Evolutionary conservation across 2,113 vertebrate genomes (phyloP).

Genomic region (cattle (Bos taurus)): ARS-UCD2.0 NC_037348.1:3352001-3352500

Average conservation of each 20-base stretch:
- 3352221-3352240: neutral
- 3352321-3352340: neutral
- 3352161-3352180: neutral
- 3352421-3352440: neutral
- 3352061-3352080: neutral
- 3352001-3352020: neutral
- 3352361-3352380: neutral
- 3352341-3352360: neutral
- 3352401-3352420: neutral
- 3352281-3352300: neutral
- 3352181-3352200: neutral
- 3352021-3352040: neutral
- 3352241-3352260: neutral
- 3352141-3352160: accelerated
- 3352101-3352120: neutral
- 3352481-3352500: neutral
- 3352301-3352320: neutral
- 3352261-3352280: neutral
- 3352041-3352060: neutral
- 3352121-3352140: neutral
- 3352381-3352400: neutral
- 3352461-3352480: neutral
- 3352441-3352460: neutral
- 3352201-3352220: neutral
- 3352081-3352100: neutral